These are phyloP conservation scores for Orthonevra nobilis DNA, from an alignment of 2,888 invertebrate genomes.

Conservation along the genomic window DNA sequence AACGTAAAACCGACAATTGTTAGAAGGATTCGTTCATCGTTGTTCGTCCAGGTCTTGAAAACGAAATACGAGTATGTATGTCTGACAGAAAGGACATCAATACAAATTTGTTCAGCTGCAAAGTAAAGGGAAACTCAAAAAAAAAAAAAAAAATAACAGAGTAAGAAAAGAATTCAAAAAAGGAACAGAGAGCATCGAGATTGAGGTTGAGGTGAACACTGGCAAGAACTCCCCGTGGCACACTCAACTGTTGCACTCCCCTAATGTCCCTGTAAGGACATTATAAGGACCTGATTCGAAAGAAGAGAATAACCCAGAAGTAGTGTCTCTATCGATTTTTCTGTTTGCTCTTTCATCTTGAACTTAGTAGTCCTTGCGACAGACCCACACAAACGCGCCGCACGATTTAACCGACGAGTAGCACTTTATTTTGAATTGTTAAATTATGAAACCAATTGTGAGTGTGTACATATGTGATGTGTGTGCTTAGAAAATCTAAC, in stretches of 20 bases:
- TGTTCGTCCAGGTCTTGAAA: conserved; percentile 11
- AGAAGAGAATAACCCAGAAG: conserved; percentile 30
- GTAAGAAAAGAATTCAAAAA: no score
- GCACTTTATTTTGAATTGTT: conserved; percentile 35
- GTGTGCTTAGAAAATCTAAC: not conserved
- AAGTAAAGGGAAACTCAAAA: not conserved
- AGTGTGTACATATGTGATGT: not conserved
- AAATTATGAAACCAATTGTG: conserved; percentile 37
- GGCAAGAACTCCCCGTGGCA: conserved; percentile 16
- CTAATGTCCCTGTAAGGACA: no score
- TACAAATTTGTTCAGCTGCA: conserved; percentile 4
- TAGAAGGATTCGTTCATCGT: conserved; percentile 37
- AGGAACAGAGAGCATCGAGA: no score
- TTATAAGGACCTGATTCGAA: conserved; percentile 52
- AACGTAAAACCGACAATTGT: conserved; percentile 30
- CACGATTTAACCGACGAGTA: no score
- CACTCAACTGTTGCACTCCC: conserved; percentile 51
- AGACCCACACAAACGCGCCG: no score
- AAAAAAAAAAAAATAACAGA: not conserved
- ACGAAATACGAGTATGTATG: not conserved
- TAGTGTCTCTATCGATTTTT: conserved; percentile 53
- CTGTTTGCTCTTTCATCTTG: not conserved
- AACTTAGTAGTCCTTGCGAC: not conserved
- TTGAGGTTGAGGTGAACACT: no score
- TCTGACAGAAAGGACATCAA: conserved; percentile 11